These are phyloP conservation scores for Peromyscus polionotus DNA, from an alignment of 2,113 vertebrate genomes.

Conservation along the genomic window DNA sequence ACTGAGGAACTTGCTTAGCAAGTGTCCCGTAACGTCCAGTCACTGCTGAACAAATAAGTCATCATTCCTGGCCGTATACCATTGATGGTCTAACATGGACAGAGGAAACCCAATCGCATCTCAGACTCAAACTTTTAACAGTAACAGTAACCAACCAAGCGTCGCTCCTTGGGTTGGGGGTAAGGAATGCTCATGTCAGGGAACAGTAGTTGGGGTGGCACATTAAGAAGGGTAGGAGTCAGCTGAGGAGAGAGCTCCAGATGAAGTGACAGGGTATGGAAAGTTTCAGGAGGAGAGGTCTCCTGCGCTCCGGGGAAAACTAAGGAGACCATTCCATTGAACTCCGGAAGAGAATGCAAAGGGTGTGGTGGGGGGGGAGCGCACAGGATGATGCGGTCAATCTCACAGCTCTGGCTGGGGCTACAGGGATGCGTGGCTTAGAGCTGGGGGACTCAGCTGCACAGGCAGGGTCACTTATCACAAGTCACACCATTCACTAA, in stretches of 20 bases:
- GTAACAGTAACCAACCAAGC: neutral
- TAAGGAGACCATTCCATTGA: too few species aligned
- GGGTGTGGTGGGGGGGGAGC: too few species aligned
- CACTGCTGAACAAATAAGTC: neutral
- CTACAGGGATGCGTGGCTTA: neutral
- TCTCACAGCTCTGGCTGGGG: neutral
- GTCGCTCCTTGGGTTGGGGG: neutral
- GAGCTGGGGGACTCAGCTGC: neutral
- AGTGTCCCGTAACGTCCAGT: neutral
- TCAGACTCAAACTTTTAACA: neutral
- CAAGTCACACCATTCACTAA: neutral
- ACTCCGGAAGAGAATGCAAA: neutral
- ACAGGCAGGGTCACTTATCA: neutral
- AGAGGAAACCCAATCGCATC: neutral
- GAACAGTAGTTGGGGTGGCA: neutral
- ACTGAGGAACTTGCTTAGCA: neutral
- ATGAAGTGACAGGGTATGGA: neutral
- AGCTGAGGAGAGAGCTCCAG: neutral
- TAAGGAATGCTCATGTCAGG: neutral
- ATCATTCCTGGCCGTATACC: neutral
- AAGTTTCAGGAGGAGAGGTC: too few species aligned
- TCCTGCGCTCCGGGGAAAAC: neutral
- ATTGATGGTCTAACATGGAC: neutral
- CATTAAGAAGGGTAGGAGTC: neutral
- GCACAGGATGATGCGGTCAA: too few species aligned